Evolutionary conservation across 2,888 invertebrate genomes (phyloP).

Genomic region (Leucoptera coffeella): DNA sequence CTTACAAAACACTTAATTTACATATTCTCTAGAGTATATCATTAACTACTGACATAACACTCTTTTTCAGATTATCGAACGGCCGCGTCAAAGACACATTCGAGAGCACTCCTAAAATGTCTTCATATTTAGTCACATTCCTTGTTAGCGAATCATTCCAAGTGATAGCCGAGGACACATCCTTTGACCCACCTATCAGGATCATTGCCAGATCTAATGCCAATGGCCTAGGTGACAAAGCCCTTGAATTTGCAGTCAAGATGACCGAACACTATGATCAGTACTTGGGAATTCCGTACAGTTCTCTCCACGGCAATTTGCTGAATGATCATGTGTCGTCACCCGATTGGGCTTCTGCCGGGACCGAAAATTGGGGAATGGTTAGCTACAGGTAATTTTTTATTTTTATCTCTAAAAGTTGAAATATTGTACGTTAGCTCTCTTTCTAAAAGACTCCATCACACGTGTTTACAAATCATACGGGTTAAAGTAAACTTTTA

Average conservation of each 20-base stretch:
- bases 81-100: constrained; percentile 25
- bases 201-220: constrained; percentile 39
- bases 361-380: constrained; percentile 47
- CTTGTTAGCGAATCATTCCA: constrained; percentile 54
- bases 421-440: too few relatives aligned
- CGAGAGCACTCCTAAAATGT: constrained; percentile 60
- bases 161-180: constrained; percentile 25
- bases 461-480: too few relatives aligned
- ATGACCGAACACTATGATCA: constrained; percentile 30
- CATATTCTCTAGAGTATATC: too few relatives aligned
- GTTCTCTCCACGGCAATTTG: constrained; percentile 21
- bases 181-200: constrained; percentile 25
- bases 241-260: constrained; percentile 21
- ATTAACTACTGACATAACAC: not conserved
- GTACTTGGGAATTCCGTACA: constrained; percentile 29
- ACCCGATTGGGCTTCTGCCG: constrained; percentile 44
- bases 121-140: constrained; percentile 81
- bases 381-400: constrained; percentile 45
- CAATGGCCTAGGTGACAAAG: constrained; percentile 9
- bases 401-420: too few relatives aligned
- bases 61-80: constrained; percentile 11
- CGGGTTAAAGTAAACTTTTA: too few relatives aligned
- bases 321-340: constrained; percentile 36
- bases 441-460: too few relatives aligned
- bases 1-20: too few relatives aligned